A percentile compares a stretch with the other conserved stretches of the same genome.
phyloP scores from a whole-genome alignment of 2,113 vertebrate genomes.

The Amblyopsis rosae region DNA sequence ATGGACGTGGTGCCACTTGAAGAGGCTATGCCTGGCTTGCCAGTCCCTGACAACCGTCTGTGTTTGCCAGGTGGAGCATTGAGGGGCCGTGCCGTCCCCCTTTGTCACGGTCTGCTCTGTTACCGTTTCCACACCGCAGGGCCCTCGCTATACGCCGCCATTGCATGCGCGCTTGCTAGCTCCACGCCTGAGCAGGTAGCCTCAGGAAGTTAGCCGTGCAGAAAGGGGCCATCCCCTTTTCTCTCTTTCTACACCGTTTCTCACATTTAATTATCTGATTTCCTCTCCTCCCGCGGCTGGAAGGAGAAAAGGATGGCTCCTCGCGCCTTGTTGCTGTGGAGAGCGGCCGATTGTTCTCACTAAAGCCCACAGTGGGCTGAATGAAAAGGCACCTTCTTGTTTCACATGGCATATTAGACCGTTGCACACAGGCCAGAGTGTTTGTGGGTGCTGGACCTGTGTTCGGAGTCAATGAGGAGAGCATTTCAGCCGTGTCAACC shows the following conservation, averaged over 20 bases:
- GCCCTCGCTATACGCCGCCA: conserved; percentile 68
- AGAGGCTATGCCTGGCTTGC: conserved; percentile 91
- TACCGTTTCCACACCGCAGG: conserved; percentile 68
- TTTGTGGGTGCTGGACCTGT: conserved; percentile 75
- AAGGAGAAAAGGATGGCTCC: conserved; percentile 86
- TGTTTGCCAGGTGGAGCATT: conserved; percentile 86
- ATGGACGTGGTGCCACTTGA: conserved; percentile 84
- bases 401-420: conserved; percentile 82
- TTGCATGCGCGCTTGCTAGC: conserved; percentile 66
- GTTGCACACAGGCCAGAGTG: conserved; percentile 74
- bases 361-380: conserved; percentile 80
- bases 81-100: conserved; percentile 73
- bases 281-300: conserved; percentile 82
- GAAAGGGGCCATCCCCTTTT: conserved; percentile 79
- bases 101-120: conserved; percentile 73
- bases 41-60: conserved; percentile 87
- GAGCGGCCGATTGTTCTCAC: conserved; percentile 82
- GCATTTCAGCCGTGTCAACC: conserved; percentile 79
- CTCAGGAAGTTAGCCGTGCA: conserved; percentile 87
- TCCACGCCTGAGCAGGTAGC: conserved; percentile 78
- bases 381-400: conserved; percentile 79
- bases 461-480: conserved; percentile 82
- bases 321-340: conserved; percentile 78
- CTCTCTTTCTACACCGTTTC: conserved; percentile 78
- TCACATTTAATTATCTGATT: conserved; percentile 96